Base-by-base conservation (phyloP, 2,113 vertebrate genomes). In the Desmodus rotundus region DNA sequence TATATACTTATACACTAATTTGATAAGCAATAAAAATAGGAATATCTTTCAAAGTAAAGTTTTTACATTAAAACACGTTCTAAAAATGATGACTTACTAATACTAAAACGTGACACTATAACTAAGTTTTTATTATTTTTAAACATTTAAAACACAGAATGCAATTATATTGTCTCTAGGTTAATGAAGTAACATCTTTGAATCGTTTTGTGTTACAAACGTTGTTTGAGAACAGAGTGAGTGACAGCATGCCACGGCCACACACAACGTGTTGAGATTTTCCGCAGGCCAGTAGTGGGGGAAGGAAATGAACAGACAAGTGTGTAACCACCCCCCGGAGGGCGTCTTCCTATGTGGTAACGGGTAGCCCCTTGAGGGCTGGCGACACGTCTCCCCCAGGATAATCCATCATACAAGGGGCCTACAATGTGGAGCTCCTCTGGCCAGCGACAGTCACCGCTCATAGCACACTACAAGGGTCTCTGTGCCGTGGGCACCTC, bases 1-100 rank as follows among this genome's bases (percentile, higher is more conserved):
- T 74, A 61, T n/a, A 63, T 33, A 31, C 10, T 3, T 56, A 92
- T 67, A 33, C 58, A 88, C 8, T 82, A 43, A 83, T 72, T 22
- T 92, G 17, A 67, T 73, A n/a, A 77, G 31, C 22, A 91, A 68
- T 67, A 90, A 94, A 83, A 90, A 67, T 5, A 74, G 58, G 24
- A 77, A 87, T 41, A 6, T 0, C 56, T 91, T 87, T 93, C 50
- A 83, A 84, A 90, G 56, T 76, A 28, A 84, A 89, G 17, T 63
- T 92, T 78, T 20, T 89, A 81, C 20, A 91, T 2, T 58, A 16
- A 61, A 89, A 70, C 4, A 36, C n/a, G 20, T 82, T 89, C 9
- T 81, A 89, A 95, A 31, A 89, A 41, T 68, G 78, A 72, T 15
- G 11, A 47, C 28, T 33, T 94, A 24, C 36, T 77, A 82, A 58